Evolutionary conservation across 2,888 invertebrate species (phyloP), one percentile per base, ranked within the genome.

Genomic region (Choristoneura rosaceana): DNA sequence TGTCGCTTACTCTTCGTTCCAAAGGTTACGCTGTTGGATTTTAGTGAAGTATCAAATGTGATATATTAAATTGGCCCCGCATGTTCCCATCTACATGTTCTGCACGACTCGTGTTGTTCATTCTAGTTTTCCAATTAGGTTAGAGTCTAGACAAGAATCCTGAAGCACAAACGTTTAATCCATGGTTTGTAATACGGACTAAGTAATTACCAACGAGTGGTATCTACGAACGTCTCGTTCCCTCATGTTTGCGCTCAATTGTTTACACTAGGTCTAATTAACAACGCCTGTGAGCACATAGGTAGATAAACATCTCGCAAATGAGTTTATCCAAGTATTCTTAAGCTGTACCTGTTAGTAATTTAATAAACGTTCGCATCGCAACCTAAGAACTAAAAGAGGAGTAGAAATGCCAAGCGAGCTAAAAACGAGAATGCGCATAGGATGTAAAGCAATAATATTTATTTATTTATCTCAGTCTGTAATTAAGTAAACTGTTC

Each of bases 281-380:
- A 58, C 68, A 52, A 67, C 71, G 64, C 67, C 62, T 62, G 55
- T 66, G 38, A 68, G 45, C 25, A 52, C 71, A 60, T 55, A 25
- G 55, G 43, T 69, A 60, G 58, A 69, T 60, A 69, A 64, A 64
- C 69, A 73, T 50, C 52, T 69, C 52, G 52, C 73, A 64, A 69
- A 73, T 69, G 68, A 73, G 63, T 69, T 64, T 55, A 63, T 62
- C 43, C 62, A 86, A 83, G 82, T 82, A 82, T 83, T 79, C 77
- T 75, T 81, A 80, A 84, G 78, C 76, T 73, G 74, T 69, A 79
- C 76, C 76, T 79, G 82, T 76, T 76, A 79, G 81, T 79, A 84
- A 85, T 85, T 87, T 85, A 86, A 87, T 87, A 87, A 85, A 82
- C 82, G 84, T 84, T 84, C 80, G 81, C 79, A 81, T 25, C 25